Evolutionary conservation across 1,140 invertebrate genomes (phyloP), one percentile per base, ranked within the genome.

Genomic region (Xylocopa sonorina): DNA sequence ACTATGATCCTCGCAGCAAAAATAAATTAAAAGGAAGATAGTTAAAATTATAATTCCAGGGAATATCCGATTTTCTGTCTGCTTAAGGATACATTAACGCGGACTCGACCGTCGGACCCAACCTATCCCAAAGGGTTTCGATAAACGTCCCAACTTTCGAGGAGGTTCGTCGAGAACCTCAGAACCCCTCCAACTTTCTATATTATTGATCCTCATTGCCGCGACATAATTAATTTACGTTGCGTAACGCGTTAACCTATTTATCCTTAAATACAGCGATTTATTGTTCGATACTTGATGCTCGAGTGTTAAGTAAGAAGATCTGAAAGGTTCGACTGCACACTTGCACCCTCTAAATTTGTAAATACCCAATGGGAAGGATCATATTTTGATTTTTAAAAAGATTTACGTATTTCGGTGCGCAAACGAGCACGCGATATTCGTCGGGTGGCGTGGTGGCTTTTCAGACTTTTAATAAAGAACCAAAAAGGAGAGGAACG

Each of bases 111-210:
- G 29, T 21, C n/a, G 34, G 46, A 41, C 32, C 27, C 12, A 53
- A 64, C 58, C 48, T 51, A 41, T 34, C 72, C 64, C 77, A 78
- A 75, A 55, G 71, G 71, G 66, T 75, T 87, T 82, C 79, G 74
- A 66, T 76, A 82, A 84, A 79, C 78, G 67, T 69, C 51, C 71
- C 73, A 79, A 64, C 58, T 66, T 66, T 43, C 38, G 60, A 75
- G 41, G 60, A 64, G n/a, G 63, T 38, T 75, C 72, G 32, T 16
- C 60, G 29, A 21, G 29, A 12, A 14, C 14, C 14, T 38, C 18
- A 18, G n/a, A 27, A 53, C 16, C 24, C 48, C 51, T 32, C 21
- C 10, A 62, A 48, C 38, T 60, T 72, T 72, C 34, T 60, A 48
- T 62, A 73, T 73, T 62, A 62, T 73, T 41, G 55, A 62, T 48